Conservation (phyloP, 2,113 vertebrate genomes). For the Cariama cristata region DNA sequence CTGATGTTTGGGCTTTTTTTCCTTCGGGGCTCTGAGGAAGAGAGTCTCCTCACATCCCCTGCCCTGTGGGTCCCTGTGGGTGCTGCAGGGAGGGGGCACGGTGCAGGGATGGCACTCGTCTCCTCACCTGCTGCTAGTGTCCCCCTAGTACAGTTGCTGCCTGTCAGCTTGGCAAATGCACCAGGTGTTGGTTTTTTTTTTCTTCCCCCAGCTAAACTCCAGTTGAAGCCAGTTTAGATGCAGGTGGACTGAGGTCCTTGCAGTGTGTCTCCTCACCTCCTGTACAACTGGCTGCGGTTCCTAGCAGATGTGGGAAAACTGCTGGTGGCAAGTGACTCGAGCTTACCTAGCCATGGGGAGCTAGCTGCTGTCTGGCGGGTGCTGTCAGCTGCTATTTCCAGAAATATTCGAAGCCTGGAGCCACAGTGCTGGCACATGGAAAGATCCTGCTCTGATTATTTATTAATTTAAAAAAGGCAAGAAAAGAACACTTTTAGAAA, state of each 20-base stretch:
- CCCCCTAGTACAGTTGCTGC: not conserved
- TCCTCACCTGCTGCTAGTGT: fast-evolving
- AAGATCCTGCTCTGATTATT: not conserved
- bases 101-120: not conserved
- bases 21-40: not conserved
- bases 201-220: not conserved
- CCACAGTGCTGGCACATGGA: not conserved
- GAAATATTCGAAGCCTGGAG: not conserved
- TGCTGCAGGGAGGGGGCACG: not conserved
- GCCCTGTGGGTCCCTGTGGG: not conserved
- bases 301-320: not conserved
- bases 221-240: not conserved
- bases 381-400: not conserved
- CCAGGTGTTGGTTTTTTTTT: not conserved
- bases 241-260: not conserved
- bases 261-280: fast-evolving
- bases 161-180: not conserved
- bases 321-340: not conserved
- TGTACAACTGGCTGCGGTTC: not conserved
- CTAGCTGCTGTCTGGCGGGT: not conserved
- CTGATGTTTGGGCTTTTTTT: not conserved
- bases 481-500: not conserved
- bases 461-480: not conserved
- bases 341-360: not conserved
- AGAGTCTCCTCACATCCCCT: not conserved